Evolutionary conservation across 2,888 invertebrate genomes (phyloP).

Genomic region (Netelia fuscicornis): DNA sequence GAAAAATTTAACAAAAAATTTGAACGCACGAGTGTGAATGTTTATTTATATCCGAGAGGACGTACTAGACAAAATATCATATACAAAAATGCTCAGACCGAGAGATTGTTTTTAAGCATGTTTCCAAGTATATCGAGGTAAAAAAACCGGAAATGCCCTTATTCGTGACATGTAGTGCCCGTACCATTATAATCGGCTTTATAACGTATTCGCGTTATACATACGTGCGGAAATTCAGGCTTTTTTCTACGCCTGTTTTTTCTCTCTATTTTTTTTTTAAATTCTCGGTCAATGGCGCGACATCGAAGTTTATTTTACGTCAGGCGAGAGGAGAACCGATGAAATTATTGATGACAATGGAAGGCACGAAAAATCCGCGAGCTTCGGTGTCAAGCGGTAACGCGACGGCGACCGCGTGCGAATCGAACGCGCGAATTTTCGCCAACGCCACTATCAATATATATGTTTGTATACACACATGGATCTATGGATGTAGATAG

Average conservation of each 20-base stretch:
- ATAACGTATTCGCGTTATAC: background rate
- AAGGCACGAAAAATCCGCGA: slow-evolving; percentile 56
- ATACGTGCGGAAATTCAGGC: background rate
- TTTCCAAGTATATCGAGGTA: no score
- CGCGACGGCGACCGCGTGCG: slow-evolving; percentile 48
- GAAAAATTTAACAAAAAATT: slow-evolving; percentile 3
- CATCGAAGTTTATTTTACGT: slow-evolving; percentile 59
- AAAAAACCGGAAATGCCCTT: no score
- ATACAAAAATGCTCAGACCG: no score
- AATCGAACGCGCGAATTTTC: slow-evolving; percentile 43
- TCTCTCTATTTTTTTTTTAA: slow-evolving; percentile 35
- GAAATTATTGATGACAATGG: slow-evolving; percentile 64
- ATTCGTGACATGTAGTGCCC: no score
- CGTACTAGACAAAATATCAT: no score
- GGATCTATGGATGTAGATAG: background rate
- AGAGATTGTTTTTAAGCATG: no score
- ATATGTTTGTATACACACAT: background rate
- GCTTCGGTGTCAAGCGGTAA: slow-evolving; percentile 50
- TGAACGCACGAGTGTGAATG: background rate
- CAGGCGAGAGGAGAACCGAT: slow-evolving; percentile 44
- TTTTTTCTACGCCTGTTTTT: slow-evolving; percentile 21
- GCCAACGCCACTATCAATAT: slow-evolving; percentile 22
- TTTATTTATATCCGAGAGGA: no score
- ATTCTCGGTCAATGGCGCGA: slow-evolving; percentile 45
- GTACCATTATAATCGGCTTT: no score